phyloP scores from a whole-genome alignment of 2,888 invertebrate species.

The Sycophila texana region DNA sequence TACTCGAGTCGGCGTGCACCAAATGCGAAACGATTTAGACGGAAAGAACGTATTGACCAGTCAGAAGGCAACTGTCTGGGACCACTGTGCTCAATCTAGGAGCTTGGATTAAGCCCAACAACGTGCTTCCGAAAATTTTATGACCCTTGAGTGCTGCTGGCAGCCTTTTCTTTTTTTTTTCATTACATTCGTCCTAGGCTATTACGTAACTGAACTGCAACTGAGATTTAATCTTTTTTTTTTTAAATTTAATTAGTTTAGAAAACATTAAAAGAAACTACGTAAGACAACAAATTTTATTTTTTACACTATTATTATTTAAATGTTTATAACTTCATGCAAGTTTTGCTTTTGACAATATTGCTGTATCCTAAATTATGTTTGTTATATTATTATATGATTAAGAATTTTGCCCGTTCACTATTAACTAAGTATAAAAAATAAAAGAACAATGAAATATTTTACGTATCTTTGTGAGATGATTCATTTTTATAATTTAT shows the following conservation, averaged over 20 bases:
- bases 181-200: background rate
- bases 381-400: too few relatives aligned
- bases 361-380: too few relatives aligned
- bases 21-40: constrained; percentile 39
- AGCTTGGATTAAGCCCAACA: constrained; percentile 47
- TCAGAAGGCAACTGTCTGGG: background rate
- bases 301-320: too few relatives aligned
- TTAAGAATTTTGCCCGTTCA: too few relatives aligned
- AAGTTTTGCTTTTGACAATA: too few relatives aligned
- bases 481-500: too few relatives aligned
- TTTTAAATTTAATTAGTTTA: background rate
- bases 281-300: too few relatives aligned
- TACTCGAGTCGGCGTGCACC: constrained; percentile 3
- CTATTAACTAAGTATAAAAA: too few relatives aligned
- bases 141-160: constrained; percentile 15
- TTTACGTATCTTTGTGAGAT: too few relatives aligned
- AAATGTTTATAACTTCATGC: too few relatives aligned
- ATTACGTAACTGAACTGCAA: background rate
- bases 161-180: background rate
- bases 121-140: constrained; percentile 47
- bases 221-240: background rate
- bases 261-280: too few relatives aligned
- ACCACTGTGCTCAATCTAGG: constrained; percentile 9
- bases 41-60: constrained; percentile 40
- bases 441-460: too few relatives aligned